phyloP scores from a whole-genome alignment of 1,140 invertebrate species.

The Eriocheir sinensis region DNA sequence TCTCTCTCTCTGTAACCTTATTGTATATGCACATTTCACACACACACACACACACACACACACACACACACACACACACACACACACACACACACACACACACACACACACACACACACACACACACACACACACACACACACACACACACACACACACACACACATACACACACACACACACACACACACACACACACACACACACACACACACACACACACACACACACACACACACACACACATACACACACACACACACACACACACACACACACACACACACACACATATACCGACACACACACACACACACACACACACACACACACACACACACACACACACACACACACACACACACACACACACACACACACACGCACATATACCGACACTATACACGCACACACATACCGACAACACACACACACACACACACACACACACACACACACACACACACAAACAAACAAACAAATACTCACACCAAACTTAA shows the following conservation, averaged over 20 bases:
- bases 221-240: neutral
- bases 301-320: neutral
- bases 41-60: too few relatives aligned
- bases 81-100: too few relatives aligned
- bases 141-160: too few relatives aligned
- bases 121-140: too few relatives aligned
- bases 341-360: neutral
- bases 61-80: too few relatives aligned
- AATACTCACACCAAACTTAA: too few relatives aligned
- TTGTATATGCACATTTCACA: too few relatives aligned
- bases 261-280: neutral
- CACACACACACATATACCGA: neutral
- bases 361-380: conserved; percentile 9
- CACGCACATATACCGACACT: neutral
- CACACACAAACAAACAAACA: conserved; percentile 42
- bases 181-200: neutral
- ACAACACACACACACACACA: conserved; percentile 7
- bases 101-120: too few relatives aligned
- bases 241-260: neutral
- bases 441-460: conserved; percentile 51
- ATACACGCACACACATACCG: neutral
- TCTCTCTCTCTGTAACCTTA: too few relatives aligned
- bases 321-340: neutral
- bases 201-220: neutral
- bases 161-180: neutral